Percentiles rank a stretch among this genome's conserved stretches.
These are phyloP conservation scores for Champsocephalus gunnari DNA, from an alignment of 2,797 vertebrate genomes.

Conservation along the genomic window DNA sequence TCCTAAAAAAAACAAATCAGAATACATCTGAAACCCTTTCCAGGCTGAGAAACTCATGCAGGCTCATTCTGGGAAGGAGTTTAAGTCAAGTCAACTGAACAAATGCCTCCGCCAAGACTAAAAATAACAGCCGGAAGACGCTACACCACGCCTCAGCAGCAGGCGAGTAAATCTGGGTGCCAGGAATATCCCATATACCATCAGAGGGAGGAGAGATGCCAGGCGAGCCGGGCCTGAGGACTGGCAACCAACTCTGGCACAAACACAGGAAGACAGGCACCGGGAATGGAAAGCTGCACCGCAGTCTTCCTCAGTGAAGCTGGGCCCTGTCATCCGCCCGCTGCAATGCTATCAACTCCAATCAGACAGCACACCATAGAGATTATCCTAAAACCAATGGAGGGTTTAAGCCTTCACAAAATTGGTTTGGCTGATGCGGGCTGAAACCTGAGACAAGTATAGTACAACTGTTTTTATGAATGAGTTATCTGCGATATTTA, in stretches of 20 bases:
- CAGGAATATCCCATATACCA: slow-evolving; percentile 71
- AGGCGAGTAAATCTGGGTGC: slow-evolving; percentile 52
- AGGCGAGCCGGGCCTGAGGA: slow-evolving; percentile 62
- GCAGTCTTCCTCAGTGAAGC: slow-evolving; percentile 58
- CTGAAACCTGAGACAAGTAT: slow-evolving; percentile 39
- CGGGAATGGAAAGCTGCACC: slow-evolving; percentile 51
- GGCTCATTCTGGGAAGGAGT: slow-evolving; percentile 36
- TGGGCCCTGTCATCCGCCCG: slow-evolving; percentile 57
- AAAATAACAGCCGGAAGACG: slow-evolving; percentile 75
- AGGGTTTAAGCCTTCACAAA: slow-evolving; percentile 32
- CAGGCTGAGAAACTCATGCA: slow-evolving; percentile 9
- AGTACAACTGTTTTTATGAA: slow-evolving; percentile 39
- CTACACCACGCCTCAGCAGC: slow-evolving; percentile 55
- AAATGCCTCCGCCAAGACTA: slow-evolving; percentile 51
- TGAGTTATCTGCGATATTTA: slow-evolving; percentile 19
- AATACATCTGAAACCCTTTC: slow-evolving; percentile 1
- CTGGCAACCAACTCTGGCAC: slow-evolving; percentile 59
- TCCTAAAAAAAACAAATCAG: slow-evolving; percentile 4
- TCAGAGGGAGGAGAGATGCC: slow-evolving; percentile 58
- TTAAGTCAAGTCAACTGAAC: slow-evolving; percentile 43
- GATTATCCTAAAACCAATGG: slow-evolving; percentile 55
- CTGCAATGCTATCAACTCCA: slow-evolving; percentile 61
- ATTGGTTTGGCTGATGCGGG: slow-evolving; percentile 15
- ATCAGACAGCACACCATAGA: slow-evolving; percentile 53
- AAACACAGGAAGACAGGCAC: slow-evolving; percentile 63